These are phyloP conservation scores for Pica pica DNA, from an alignment of 2,113 vertebrate genomes.

Conservation along the genomic window DNA sequence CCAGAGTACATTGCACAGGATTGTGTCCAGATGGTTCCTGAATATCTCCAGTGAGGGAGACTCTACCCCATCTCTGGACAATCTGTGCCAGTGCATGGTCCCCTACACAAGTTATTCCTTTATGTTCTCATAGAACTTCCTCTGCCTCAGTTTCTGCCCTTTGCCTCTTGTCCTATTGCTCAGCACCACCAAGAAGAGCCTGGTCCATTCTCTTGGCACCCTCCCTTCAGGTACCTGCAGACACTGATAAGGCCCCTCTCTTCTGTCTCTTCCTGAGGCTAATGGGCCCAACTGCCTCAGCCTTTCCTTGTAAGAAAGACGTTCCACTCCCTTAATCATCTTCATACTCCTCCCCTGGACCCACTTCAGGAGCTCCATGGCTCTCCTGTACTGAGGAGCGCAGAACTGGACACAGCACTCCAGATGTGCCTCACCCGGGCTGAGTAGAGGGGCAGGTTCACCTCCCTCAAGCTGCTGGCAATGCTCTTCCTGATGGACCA, in stretches of 20 bases:
- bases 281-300: background rate
- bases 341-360: background rate
- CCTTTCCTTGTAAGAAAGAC: background rate
- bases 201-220: background rate
- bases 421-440: background rate
- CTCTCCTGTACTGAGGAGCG: background rate
- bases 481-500: background rate
- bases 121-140: background rate
- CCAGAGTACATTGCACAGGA: background rate
- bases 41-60: background rate
- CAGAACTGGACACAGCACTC: background rate
- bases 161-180: background rate
- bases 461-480: background rate
- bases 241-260: too few relatives aligned
- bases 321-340: too few relatives aligned
- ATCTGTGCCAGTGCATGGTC: too few relatives aligned
- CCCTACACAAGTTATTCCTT: background rate
- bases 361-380: background rate
- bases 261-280: background rate
- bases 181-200: background rate
- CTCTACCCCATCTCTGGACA: too few relatives aligned
- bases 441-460: background rate
- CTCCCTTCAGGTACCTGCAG: background rate
- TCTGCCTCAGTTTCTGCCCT: background rate
- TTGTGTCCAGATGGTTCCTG: rapidly evolving